Conservation (phyloP, 2,113 vertebrate genomes). For the Laticauda laticaudata region DNA sequence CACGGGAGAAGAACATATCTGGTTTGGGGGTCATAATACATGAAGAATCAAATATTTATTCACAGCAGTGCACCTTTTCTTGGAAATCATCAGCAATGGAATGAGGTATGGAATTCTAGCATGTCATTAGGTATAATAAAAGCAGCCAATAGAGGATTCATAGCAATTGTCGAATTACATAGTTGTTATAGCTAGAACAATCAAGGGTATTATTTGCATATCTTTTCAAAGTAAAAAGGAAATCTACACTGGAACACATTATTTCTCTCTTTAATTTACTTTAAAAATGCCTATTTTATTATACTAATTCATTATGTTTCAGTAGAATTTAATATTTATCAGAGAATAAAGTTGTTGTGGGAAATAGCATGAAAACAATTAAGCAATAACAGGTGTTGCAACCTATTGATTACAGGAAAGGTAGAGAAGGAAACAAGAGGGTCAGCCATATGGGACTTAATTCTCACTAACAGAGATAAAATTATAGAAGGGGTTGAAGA, state of each 20-base stretch:
- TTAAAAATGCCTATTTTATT: not conserved
- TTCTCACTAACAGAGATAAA: not conserved
- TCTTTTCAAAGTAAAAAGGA: constrained; percentile 39
- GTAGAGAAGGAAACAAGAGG: not conserved
- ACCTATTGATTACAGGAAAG: not conserved
- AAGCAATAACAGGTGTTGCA: not conserved
- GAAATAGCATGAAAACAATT: not conserved
- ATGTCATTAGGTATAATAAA: not conserved
- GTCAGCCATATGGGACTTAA: not conserved
- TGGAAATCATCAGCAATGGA: not conserved
- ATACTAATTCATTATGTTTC: not conserved
- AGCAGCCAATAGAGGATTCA: constrained; percentile 3
- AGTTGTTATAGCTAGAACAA: constrained; percentile 15
- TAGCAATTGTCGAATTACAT: not conserved
- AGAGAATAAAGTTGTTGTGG: not conserved
- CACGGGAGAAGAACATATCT: constrained; percentile 2
- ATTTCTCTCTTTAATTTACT: not conserved
- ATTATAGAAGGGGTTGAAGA: not conserved
- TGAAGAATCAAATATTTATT: constrained; percentile 25
- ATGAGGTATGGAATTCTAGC: constrained; percentile 7
- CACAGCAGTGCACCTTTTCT: not conserved
- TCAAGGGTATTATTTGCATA: constrained; percentile 15
- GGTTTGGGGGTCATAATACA: constrained; percentile 2
- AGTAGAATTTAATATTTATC: not conserved
- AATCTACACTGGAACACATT: not conserved